Conservation (phyloP, 2,888 invertebrate species). For the Lordiphosa andalusiaca region DNA sequence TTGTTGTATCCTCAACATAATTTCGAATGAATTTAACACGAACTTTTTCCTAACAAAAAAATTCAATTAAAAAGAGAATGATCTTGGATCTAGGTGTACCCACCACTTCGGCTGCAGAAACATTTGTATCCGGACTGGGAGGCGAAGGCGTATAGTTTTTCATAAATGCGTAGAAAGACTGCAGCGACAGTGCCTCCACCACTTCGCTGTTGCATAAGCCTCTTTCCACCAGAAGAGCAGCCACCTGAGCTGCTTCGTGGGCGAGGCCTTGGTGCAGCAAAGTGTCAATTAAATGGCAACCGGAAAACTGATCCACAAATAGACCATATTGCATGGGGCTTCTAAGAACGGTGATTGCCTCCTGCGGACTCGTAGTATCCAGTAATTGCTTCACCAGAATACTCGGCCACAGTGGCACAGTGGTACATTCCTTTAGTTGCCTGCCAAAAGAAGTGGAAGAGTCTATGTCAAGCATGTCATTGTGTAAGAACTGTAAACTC, state of each 20-base stretch:
- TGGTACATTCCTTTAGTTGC: slow-evolving; percentile 47
- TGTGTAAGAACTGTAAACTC: background rate
- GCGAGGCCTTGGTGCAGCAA: slow-evolving; percentile 87
- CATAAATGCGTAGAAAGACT: slow-evolving; percentile 88
- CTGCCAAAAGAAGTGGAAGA: slow-evolving; percentile 15
- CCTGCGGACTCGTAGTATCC: slow-evolving; percentile 78
- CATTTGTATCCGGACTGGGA: slow-evolving; percentile 11
- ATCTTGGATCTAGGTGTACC: slow-evolving; percentile 20
- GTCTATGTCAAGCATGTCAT: background rate
- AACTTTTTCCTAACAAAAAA: slow-evolving; percentile 83
- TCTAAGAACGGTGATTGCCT: slow-evolving; percentile 87
- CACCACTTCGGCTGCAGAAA: slow-evolving; percentile 74
- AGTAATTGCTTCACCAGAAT: slow-evolving; percentile 57
- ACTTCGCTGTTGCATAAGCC: slow-evolving; percentile 90
- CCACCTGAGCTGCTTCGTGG: slow-evolving; percentile 87
- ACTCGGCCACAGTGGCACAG: slow-evolving; percentile 49
- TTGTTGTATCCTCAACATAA: slow-evolving; percentile 93
- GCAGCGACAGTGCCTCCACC: slow-evolving; percentile 85
- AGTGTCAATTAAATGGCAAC: slow-evolving; percentile 90
- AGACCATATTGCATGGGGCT: slow-evolving; percentile 93
- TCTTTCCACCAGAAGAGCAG: slow-evolving; percentile 91
- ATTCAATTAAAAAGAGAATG: background rate
- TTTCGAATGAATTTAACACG: slow-evolving; percentile 90
- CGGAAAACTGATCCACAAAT: slow-evolving; percentile 90
- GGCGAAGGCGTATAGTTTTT: slow-evolving; percentile 74